A percentile compares a stretch with the other conserved stretches of the same genome.
These are phyloP conservation scores for Sminthurides aquaticus DNA, from an alignment of 2,888 invertebrate genomes.

Conservation along the genomic window DNA sequence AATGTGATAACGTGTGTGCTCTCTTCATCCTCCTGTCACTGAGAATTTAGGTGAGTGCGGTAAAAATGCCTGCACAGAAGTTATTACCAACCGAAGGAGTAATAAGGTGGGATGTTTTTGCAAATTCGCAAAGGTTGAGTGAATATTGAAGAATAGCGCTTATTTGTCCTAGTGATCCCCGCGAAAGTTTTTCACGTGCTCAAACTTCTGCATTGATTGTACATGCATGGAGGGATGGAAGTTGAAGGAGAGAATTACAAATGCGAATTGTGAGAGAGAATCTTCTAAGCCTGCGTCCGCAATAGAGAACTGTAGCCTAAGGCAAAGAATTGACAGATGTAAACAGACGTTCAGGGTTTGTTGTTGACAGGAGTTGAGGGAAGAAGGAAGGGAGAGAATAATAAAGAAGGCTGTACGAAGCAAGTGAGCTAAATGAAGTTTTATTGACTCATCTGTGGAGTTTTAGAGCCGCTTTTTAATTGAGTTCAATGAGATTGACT, in stretches of 20 bases:
- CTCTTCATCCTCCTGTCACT: background rate
- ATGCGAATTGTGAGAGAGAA: too few species aligned
- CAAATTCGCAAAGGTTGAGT: too few species aligned
- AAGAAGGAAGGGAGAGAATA: background rate
- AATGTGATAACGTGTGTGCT: background rate
- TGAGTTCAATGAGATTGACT: background rate
- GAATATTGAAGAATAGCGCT: too few species aligned
- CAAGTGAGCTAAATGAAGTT: background rate
- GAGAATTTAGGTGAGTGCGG: background rate
- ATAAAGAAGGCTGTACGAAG: too few species aligned
- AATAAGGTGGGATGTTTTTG: too few species aligned
- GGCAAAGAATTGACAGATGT: background rate
- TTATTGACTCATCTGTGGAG: background rate
- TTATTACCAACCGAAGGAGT: background rate
- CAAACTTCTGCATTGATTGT: background rate
- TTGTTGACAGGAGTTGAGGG: background rate
- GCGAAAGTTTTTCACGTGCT: background rate
- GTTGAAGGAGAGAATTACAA: background rate
- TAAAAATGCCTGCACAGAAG: background rate
- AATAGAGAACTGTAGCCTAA: too few species aligned
- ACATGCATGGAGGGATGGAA: background rate
- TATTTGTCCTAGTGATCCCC: too few species aligned
- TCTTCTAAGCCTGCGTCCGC: too few species aligned
- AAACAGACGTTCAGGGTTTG: background rate
- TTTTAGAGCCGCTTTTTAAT: background rate